These are phyloP conservation scores for Erithacus rubecula DNA, from an alignment of 2,797 vertebrate species.

Conservation along the genomic window DNA sequence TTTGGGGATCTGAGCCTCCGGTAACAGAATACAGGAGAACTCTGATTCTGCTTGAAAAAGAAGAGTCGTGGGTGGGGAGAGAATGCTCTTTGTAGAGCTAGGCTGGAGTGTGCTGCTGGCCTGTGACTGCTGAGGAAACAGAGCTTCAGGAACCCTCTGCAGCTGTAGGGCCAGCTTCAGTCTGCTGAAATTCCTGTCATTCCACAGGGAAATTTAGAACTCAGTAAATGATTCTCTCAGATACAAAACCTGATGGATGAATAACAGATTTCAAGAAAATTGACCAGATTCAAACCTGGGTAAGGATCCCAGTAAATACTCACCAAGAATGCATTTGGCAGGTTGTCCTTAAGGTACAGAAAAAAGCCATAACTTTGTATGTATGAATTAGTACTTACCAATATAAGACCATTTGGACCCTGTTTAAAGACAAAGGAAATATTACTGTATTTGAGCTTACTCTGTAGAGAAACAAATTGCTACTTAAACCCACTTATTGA, in stretches of 20 bases:
- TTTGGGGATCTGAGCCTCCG: not conserved
- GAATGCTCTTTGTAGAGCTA: not conserved
- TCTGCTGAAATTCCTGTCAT: not conserved
- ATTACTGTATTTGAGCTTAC: not conserved
- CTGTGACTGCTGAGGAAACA: not conserved
- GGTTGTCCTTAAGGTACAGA: not conserved
- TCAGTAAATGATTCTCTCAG: not conserved
- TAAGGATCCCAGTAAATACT: not conserved
- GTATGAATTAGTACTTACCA: conserved; percentile 69
- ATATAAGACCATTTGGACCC: conserved; percentile 76
- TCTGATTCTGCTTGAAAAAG: not conserved
- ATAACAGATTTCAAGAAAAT: not conserved
- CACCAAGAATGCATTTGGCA: not conserved
- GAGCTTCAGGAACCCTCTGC: not conserved
- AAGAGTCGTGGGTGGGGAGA: not conserved
- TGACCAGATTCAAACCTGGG: not conserved
- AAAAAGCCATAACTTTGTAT: not conserved
- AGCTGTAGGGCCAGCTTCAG: not conserved
- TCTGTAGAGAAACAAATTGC: not conserved
- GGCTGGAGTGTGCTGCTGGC: not conserved
- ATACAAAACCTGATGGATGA: not conserved
- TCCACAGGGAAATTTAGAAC: not conserved
- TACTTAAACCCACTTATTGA: not conserved
- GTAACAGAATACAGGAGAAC: not conserved
- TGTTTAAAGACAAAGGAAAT: conserved; percentile 64